Percentiles rank a stretch among this genome's conserved stretches.
phyloP scores from a whole-genome alignment of 2,888 invertebrate genomes.

The Cerastis rubricosa region DNA sequence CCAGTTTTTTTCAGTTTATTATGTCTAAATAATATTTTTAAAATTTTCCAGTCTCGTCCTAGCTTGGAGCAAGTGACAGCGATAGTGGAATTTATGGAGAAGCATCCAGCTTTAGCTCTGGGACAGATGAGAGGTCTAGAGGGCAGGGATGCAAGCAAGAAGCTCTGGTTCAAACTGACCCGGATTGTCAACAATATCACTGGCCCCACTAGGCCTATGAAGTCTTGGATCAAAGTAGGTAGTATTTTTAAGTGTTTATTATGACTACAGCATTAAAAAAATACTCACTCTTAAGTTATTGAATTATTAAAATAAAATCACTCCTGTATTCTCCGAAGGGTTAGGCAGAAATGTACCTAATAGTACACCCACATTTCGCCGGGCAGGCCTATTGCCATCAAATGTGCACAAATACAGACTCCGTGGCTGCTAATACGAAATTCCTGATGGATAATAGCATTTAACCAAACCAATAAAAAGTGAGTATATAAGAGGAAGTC shows the following conservation, averaged over 20 bases:
- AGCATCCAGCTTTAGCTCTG: slow-evolving; percentile 81
- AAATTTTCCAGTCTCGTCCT: slow-evolving; percentile 82
- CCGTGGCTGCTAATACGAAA: too few relatives aligned
- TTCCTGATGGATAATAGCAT: too few relatives aligned
- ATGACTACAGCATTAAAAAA: too few relatives aligned
- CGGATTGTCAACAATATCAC: slow-evolving; percentile 81
- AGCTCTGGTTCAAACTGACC: slow-evolving; percentile 84
- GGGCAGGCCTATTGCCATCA: too few relatives aligned
- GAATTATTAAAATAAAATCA: too few relatives aligned
- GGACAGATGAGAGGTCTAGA: slow-evolving; percentile 84
- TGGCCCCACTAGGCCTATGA: slow-evolving; percentile 86
- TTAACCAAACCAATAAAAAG: too few relatives aligned
- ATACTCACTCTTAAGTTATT: too few relatives aligned
- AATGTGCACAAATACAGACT: too few relatives aligned
- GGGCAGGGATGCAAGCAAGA: slow-evolving; percentile 85
- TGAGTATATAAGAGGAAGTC: too few relatives aligned
- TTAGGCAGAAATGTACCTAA: too few relatives aligned
- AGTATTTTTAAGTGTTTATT: not conserved
- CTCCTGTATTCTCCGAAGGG: too few relatives aligned
- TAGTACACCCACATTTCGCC: too few relatives aligned
- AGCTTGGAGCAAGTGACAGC: slow-evolving; percentile 86
- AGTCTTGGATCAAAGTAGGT: slow-evolving; percentile 87
- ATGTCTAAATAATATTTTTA: not conserved
- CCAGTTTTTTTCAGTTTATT: not conserved
- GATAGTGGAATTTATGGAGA: slow-evolving; percentile 87